A percentile compares a stretch with the other conserved stretches of the same genome.
Conservation (phyloP, 1,140 invertebrate genomes). For the Sitodiplosis mosellana region DNA sequence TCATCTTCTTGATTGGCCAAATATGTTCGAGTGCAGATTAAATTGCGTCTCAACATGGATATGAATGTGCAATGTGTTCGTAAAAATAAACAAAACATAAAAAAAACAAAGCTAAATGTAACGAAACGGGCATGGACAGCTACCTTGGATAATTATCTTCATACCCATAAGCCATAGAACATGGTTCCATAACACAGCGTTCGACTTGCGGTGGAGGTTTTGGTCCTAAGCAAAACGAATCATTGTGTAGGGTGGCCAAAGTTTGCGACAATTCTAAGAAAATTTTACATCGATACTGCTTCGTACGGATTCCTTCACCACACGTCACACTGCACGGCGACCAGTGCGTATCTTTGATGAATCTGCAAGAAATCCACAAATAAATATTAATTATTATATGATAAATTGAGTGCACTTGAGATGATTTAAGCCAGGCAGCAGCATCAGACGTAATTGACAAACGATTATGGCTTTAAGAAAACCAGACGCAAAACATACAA, state of each 20-base stretch:
- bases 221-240: conserved; percentile 67
- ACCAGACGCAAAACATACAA: too few species aligned
- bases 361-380: conserved; percentile 23
- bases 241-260: conserved; percentile 58
- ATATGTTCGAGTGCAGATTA: too few species aligned
- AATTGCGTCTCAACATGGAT: too few species aligned
- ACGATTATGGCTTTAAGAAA: too few species aligned
- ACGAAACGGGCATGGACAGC: background rate
- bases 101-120: background rate
- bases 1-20: background rate
- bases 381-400: too few species aligned
- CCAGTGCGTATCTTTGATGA: conserved; percentile 52
- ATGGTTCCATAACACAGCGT: conserved; percentile 56
- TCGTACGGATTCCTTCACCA: conserved; percentile 63
- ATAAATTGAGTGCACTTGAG: too few species aligned
- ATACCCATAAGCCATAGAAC: conserved; percentile 38
- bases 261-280: conserved; percentile 79
- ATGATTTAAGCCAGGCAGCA: too few species aligned
- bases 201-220: conserved; percentile 66
- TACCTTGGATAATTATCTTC: conserved; percentile 35
- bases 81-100: background rate
- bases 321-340: conserved; percentile 75
- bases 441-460: too few species aligned
- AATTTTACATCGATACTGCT: conserved; percentile 79
- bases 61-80: background rate